phyloP scores from a whole-genome alignment of 2,113 vertebrate species.

The Cnemophilus loriae region DNA sequence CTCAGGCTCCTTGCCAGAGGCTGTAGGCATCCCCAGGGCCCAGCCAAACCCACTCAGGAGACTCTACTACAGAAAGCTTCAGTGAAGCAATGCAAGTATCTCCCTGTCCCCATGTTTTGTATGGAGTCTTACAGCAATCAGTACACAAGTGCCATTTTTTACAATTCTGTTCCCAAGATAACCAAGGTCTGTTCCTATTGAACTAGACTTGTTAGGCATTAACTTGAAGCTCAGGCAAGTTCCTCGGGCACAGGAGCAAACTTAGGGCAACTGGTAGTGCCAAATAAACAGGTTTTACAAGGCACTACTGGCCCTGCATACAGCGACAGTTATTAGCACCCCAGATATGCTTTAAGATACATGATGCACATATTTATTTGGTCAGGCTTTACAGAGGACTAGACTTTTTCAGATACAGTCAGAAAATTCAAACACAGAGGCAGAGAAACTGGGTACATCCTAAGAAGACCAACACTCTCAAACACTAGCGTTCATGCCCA shows the following conservation, averaged over 20 bases:
- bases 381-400: neutral
- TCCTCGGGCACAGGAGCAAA: neutral
- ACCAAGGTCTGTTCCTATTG: neutral
- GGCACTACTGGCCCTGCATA: neutral
- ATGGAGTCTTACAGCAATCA: neutral
- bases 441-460: neutral
- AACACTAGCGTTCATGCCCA: rapidly evolving
- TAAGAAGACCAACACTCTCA: neutral
- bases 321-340: neutral
- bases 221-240: neutral
- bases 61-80: neutral
- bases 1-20: neutral
- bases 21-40: neutral
- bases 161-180: neutral
- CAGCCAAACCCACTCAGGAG: neutral
- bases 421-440: neutral
- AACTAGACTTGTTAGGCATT: neutral
- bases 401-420: neutral
- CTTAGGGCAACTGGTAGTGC: neutral
- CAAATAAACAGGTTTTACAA: neutral
- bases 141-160: neutral
- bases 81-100: neutral
- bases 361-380: rapidly evolving
- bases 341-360: neutral
- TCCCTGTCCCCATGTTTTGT: neutral